phyloP scores from a whole-genome alignment of 2,797 vertebrate species.

The Calcarius lapponicus region DNA sequence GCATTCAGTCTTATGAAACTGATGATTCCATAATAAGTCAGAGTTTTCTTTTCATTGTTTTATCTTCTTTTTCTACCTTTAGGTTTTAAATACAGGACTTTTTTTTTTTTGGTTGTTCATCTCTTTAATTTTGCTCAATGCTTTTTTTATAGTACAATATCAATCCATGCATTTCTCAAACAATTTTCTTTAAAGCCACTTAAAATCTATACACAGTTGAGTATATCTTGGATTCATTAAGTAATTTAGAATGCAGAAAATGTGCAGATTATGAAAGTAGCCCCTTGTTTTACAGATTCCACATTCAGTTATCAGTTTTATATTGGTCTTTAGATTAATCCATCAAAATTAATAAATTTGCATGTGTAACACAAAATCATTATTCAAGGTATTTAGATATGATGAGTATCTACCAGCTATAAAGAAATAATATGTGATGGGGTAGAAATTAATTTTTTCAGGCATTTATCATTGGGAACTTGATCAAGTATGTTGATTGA shows the following conservation, averaged over 20 bases:
- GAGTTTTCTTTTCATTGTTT: neutral
- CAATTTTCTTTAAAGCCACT: neutral
- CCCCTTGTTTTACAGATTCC: neutral
- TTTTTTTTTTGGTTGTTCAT: neutral
- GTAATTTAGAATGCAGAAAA: neutral
- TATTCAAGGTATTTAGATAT: neutral
- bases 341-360: neutral
- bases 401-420: neutral
- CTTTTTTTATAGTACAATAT: neutral
- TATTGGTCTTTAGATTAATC: neutral
- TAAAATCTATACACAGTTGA: neutral
- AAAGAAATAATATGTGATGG: neutral
- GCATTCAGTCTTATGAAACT: neutral
- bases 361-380: neutral
- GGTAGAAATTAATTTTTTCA: neutral
- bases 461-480: neutral
- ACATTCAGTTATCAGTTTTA: neutral
- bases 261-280: neutral
- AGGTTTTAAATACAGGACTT: neutral
- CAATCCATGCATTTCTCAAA: neutral
- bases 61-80: neutral
- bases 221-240: neutral
- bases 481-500: neutral
- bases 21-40: neutral
- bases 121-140: neutral